Conservation (phyloP, 2,113 vertebrate species). For the Sphyrna mokarran region DNA sequence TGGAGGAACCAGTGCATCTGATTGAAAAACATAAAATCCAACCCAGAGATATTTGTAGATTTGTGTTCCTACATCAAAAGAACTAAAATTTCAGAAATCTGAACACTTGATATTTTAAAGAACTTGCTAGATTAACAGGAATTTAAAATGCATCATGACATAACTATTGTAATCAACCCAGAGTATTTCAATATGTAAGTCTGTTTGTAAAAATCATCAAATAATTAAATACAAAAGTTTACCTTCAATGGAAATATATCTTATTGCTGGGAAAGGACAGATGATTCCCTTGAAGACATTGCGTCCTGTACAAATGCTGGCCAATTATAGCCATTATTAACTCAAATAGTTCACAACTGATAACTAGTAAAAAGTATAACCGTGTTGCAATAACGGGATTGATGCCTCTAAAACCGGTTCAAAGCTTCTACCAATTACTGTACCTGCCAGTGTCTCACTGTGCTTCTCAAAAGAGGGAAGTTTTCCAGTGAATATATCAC, state of each 20-base stretch:
- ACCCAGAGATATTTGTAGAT: neutral
- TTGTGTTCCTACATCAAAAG: neutral
- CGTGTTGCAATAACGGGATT: neutral
- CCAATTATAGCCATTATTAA: neutral
- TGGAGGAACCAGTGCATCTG: too few relatives aligned
- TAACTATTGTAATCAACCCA: neutral
- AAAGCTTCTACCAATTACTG: conserved; percentile 44
- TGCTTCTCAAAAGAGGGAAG: conserved; percentile 79
- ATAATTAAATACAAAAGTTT: neutral
- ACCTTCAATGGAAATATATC: neutral
- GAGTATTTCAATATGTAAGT: neutral
- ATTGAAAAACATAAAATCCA: too few relatives aligned
- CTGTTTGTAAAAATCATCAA: neutral
- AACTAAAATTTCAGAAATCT: neutral
- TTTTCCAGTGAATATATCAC: conserved; percentile 75
- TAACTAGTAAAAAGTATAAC: neutral
- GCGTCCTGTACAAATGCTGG: neutral
- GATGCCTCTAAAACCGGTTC: neutral
- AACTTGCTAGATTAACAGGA: neutral
- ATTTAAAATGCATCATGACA: neutral
- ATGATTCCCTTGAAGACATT: neutral
- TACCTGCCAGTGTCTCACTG: conserved; percentile 80
- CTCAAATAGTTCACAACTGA: neutral
- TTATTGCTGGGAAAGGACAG: neutral
- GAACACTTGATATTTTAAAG: neutral